These are phyloP conservation scores for Calcarius lapponicus DNA, from an alignment of 2,797 vertebrate species.

Conservation along the genomic window DNA sequence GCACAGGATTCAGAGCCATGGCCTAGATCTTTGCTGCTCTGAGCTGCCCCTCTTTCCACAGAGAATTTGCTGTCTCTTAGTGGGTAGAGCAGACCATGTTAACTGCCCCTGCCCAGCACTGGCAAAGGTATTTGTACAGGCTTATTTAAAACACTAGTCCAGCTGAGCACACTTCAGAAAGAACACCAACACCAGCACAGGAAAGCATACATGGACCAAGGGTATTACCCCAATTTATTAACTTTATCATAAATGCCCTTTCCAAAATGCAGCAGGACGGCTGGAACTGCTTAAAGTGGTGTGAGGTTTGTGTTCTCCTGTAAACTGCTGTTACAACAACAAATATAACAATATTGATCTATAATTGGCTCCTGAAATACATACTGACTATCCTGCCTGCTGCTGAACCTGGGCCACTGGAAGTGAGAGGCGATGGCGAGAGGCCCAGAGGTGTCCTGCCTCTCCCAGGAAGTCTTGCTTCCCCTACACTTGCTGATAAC, in stretches of 20 bases:
- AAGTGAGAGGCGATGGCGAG: conserved; percentile 31
- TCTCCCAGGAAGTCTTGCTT: conserved; percentile 51
- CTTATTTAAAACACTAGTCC: not conserved
- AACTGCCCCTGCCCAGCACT: not conserved
- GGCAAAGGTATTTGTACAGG: not conserved
- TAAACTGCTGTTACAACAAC: not conserved
- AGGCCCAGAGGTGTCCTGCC: conserved; percentile 32
- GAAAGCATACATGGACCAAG: not conserved
- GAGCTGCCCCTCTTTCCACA: not conserved
- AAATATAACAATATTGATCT: conserved; percentile 28
- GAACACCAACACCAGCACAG: not conserved
- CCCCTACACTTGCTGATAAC: conserved; percentile 60
- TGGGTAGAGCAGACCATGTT: not conserved
- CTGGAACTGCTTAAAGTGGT: not conserved
- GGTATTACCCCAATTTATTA: not conserved
- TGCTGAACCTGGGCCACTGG: conserved; percentile 52
- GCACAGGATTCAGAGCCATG: not conserved
- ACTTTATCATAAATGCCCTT: not conserved
- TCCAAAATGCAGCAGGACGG: not conserved
- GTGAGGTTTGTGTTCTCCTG: not conserved
- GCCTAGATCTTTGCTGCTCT: not conserved
- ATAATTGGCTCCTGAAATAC: conserved; percentile 59
- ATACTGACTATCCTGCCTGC: conserved; percentile 67
- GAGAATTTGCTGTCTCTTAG: not conserved
- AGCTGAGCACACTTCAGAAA: not conserved